Conservation (phyloP, 1,140 invertebrate species). For the Cydia amplana region DNA sequence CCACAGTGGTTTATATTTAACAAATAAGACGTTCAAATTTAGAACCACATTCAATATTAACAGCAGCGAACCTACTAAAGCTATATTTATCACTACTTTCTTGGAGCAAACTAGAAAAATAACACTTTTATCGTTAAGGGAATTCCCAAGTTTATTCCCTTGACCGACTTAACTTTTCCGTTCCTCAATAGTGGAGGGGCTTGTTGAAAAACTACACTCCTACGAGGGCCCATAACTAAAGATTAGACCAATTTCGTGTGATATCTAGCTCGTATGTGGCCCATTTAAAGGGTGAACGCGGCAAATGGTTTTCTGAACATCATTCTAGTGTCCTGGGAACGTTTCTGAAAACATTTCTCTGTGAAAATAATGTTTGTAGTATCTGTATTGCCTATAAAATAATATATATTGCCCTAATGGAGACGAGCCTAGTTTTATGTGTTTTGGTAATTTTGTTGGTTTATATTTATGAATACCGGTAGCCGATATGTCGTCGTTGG, state of each 20-base stretch:
- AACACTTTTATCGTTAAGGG: slow-evolving; percentile 33
- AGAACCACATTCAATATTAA: not conserved
- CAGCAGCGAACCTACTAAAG: not conserved
- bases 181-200: slow-evolving; percentile 14
- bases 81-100: not conserved
- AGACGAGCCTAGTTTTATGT: not conserved
- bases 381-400: slow-evolving; percentile 29
- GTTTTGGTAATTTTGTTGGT: not conserved
- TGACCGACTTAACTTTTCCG: slow-evolving; percentile 30
- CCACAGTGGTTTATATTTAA: too few relatives aligned
- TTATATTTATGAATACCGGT: not conserved
- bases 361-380: slow-evolving; percentile 21
- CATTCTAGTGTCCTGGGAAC: slow-evolving; percentile 42
- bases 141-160: slow-evolving; percentile 33
- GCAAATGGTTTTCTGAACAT: slow-evolving; percentile 54
- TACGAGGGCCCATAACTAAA: slow-evolving; percentile 50
- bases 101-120: slow-evolving; percentile 4
- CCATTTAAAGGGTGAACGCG: slow-evolving; percentile 47
- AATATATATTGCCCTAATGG: not conserved
- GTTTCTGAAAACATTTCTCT: slow-evolving; percentile 7
- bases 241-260: slow-evolving; percentile 54
- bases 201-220: slow-evolving; percentile 45
- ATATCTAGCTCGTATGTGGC: slow-evolving; percentile 42
- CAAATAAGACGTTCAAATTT: too few relatives aligned
- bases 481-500: too few relatives aligned